A percentile compares a stretch with the other conserved stretches of the same genome.
These are phyloP conservation scores for Bolinopsis microptera DNA, from an alignment of 37 sponge, comb jelly and placozoan genomes.

Conservation along the genomic window DNA sequence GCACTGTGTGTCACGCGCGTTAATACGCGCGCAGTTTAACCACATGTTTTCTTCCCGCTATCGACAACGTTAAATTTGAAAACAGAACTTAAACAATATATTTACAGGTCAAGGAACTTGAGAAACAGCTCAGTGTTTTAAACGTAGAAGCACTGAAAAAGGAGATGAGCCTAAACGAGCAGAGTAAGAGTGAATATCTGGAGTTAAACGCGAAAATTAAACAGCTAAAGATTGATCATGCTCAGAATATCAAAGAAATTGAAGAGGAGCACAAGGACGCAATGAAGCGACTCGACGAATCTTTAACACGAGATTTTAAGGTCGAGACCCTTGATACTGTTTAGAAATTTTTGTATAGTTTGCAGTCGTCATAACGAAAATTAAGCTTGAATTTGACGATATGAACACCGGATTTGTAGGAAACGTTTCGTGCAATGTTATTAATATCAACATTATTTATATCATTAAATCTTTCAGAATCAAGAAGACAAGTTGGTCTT, in stretches of 20 bases:
- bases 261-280: constrained; percentile 47
- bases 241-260: background rate
- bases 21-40: constrained; percentile 24
- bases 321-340: too few relatives aligned
- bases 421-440: too few relatives aligned
- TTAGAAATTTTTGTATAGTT: too few relatives aligned
- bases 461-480: too few relatives aligned
- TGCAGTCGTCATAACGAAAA: too few relatives aligned
- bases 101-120: constrained; percentile 47
- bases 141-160: constrained; percentile 55
- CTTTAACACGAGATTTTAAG: constrained; percentile 9
- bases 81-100: background rate
- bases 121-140: constrained; percentile 1
- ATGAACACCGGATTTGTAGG: too few relatives aligned
- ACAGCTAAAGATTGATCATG: constrained; percentile 19
- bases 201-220: background rate
- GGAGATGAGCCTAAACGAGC: constrained; percentile 54
- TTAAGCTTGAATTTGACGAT: too few relatives aligned
- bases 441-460: too few relatives aligned
- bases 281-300: background rate
- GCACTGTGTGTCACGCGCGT: constrained; percentile 57
- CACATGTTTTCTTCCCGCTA: constrained; percentile 43
- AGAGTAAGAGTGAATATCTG: constrained; percentile 29
- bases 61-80: background rate
- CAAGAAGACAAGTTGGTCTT: constrained; percentile 59